Evolutionary conservation across 2,888 invertebrate species (phyloP).

Genomic region (Aphrophora alni): DNA sequence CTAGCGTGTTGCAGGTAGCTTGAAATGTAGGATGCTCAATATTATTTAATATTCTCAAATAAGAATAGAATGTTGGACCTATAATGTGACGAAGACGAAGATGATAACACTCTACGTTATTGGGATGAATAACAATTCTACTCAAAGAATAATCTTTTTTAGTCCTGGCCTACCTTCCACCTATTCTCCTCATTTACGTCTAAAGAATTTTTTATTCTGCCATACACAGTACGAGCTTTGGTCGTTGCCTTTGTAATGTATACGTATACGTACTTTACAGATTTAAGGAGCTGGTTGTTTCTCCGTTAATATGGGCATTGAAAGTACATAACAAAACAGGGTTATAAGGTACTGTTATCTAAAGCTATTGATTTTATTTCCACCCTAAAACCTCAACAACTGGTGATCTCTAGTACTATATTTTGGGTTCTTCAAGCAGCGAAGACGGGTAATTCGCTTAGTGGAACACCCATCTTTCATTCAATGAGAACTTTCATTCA

Average conservation of each 20-base stretch:
- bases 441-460: too few species aligned
- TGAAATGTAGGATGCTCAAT: too few species aligned
- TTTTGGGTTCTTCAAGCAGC: too few species aligned
- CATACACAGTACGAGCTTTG: conserved; percentile 46
- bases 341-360: conserved; percentile 44
- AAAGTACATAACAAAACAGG: conserved; percentile 37
- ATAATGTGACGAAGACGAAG: conserved; percentile 48
- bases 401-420: too few species aligned
- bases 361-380: conserved; percentile 14
- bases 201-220: conserved; percentile 12
- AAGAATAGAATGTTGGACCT: too few species aligned
- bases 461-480: too few species aligned
- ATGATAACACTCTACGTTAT: conserved; percentile 48
- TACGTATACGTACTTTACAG: conserved; percentile 48
- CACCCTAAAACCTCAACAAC: too few species aligned
- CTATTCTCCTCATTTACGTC: not conserved
- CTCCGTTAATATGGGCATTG: conserved; percentile 47
- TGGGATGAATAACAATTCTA: conserved; percentile 50
- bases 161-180: conserved; percentile 36
- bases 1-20: too few species aligned
- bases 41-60: too few species aligned
- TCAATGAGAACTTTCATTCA: too few species aligned
- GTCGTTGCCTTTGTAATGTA: conserved; percentile 47
- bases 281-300: conserved; percentile 48
- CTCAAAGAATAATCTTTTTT: conserved; percentile 48